Evolutionary conservation across 2,113 vertebrate species (phyloP).

Genomic region (Himantopus leucocephalus): DNA sequence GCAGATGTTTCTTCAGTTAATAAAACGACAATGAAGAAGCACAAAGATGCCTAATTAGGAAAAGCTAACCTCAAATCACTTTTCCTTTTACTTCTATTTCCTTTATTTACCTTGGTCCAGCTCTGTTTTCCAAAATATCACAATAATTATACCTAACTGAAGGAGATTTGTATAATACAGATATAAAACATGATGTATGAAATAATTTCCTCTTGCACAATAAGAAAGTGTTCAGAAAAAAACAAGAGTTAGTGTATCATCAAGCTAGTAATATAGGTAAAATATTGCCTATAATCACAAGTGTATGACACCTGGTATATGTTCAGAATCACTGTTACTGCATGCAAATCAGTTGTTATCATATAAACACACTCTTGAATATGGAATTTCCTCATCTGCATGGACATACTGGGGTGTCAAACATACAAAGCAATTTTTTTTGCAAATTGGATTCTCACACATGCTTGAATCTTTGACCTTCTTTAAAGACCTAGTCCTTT

Average conservation of each 20-base stretch:
- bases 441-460: neutral
- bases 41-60: neutral
- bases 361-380: neutral
- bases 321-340: neutral
- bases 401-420: neutral
- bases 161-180: neutral
- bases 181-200: neutral
- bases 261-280: neutral
- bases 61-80: neutral
- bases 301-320: neutral
- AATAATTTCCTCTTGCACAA: neutral
- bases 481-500: neutral
- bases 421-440: neutral
- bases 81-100: neutral
- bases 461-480: neutral
- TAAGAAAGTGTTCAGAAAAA: neutral
- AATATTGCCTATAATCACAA: neutral
- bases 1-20: neutral
- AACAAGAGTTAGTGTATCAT: neutral
- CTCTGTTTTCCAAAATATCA: neutral
- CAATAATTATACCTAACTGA: neutral
- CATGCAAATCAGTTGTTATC: neutral
- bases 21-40: neutral
- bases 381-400: neutral
- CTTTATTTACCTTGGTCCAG: neutral